These are phyloP conservation scores for Halocynthia aurantium DNA, from an alignment of 23 tunicate species.

Conservation along the genomic window DNA sequence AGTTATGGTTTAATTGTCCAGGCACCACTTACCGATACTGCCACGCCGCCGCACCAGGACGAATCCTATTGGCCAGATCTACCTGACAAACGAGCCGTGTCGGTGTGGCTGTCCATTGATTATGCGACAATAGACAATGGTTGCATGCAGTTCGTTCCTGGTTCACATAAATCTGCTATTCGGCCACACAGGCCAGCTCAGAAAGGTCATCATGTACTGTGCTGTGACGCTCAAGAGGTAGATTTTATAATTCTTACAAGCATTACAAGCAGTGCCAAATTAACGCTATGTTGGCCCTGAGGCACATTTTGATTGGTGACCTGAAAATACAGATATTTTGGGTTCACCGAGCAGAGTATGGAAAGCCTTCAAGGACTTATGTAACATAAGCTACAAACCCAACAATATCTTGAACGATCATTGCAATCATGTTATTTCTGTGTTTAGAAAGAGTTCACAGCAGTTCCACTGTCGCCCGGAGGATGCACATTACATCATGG, in stretches of 20 bases:
- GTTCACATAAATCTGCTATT: constrained; percentile 42
- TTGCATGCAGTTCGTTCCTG: constrained; percentile 73
- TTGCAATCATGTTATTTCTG: background rate
- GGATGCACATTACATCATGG: constrained; percentile 77
- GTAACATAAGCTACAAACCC: too few relatives aligned
- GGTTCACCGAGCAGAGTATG: background rate
- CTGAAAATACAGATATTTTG: too few relatives aligned
- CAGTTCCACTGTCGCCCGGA: constrained; percentile 51
- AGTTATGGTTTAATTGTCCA: background rate
- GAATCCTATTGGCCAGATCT: constrained; percentile 68
- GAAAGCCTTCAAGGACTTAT: background rate
- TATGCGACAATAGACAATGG: constrained; percentile 59
- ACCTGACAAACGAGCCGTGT: constrained; percentile 70
- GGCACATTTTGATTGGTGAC: too few relatives aligned
- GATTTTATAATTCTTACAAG: background rate
- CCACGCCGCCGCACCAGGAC: constrained; percentile 71
- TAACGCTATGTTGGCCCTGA: too few relatives aligned
- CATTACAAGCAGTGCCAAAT: too few relatives aligned
- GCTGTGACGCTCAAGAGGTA: constrained; percentile 57
- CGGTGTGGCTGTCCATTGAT: constrained; percentile 70
- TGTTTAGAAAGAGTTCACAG: constrained; percentile 35
- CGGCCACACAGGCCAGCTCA: constrained; percentile 34
- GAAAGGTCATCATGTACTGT: constrained; percentile 58
- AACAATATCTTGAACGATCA: background rate
- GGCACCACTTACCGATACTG: constrained; percentile 71